A percentile compares a stretch with the other conserved stretches of the same genome.
Conservation (phyloP, 2,888 invertebrate species). For the Euspilapteryx auroguttella region DNA sequence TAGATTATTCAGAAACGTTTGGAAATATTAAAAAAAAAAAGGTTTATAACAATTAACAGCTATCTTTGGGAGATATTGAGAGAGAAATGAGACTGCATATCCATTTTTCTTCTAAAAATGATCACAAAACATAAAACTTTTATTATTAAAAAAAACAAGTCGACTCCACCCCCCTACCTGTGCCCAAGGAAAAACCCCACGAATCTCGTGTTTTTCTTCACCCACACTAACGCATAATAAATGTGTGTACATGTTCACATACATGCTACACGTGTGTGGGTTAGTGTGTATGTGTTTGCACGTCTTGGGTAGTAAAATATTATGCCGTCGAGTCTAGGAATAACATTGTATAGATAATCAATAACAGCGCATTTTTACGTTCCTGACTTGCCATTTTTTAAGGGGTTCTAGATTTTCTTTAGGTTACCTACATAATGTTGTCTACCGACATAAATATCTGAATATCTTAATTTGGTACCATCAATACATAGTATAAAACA, state of each 20-base stretch:
- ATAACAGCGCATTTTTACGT: constrained; percentile 43
- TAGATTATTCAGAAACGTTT: no score
- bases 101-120: no score
- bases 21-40: no score
- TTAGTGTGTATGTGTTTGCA: constrained; percentile 15
- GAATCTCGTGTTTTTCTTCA: constrained; percentile 55
- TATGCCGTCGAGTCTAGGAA: constrained; percentile 58
- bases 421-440: no score
- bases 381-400: constrained; percentile 26
- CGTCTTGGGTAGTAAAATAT: constrained; percentile 57
- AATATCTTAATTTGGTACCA: no score
- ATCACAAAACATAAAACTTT: no score
- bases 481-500: no score
- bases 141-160: constrained; percentile 3
- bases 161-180: constrained; percentile 17
- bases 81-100: no score
- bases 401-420: constrained; percentile 9
- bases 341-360: constrained; percentile 63
- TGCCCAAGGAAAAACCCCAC: constrained; percentile 44
- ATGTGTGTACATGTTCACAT: constrained; percentile 7
- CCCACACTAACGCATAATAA: constrained; percentile 14
- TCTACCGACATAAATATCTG: no score
- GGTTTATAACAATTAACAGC: no score
- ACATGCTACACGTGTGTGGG: constrained; percentile 1
- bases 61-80: no score